These are phyloP conservation scores for Nibea albiflora DNA, from an alignment of 2,113 vertebrate species.

Conservation along the genomic window DNA sequence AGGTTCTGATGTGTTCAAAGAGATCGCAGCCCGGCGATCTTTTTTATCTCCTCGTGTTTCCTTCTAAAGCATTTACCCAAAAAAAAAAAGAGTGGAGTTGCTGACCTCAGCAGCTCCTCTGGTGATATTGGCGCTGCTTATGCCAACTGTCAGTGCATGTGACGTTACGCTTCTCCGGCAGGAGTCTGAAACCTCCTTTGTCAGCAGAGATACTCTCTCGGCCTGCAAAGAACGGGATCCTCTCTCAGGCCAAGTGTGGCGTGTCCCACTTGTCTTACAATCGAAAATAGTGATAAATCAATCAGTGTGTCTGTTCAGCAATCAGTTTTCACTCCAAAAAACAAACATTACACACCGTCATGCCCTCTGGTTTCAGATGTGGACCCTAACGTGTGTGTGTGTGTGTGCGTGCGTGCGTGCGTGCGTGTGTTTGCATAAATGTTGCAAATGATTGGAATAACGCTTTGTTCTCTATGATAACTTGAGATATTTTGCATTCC, in stretches of 20 bases:
- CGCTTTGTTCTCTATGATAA: conserved; percentile 30
- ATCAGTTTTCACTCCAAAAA: conserved; percentile 51
- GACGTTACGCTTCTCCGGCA: conserved; percentile 48
- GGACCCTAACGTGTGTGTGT: background rate
- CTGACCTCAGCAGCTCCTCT: conserved; percentile 47
- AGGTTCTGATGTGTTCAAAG: conserved; percentile 27
- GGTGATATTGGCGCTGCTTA: conserved; percentile 45
- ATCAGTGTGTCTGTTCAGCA: conserved; percentile 57
- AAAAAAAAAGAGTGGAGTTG: conserved; percentile 21
- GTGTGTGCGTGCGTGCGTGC: background rate
- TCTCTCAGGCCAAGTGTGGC: conserved; percentile 53
- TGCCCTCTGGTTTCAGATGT: conserved; percentile 10
- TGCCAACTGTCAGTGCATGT: conserved; percentile 36
- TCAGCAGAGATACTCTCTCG: conserved; percentile 43
- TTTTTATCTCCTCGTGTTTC: conserved; percentile 34
- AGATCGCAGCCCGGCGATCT: conserved; percentile 20
- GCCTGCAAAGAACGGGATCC: conserved; percentile 30
- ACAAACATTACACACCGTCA: background rate
- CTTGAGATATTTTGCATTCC: conserved; percentile 44
- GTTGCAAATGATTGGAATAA: conserved; percentile 1
- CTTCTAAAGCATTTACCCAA: conserved; percentile 42
- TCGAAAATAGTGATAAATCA: conserved; percentile 62
- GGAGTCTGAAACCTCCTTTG: conserved; percentile 43
- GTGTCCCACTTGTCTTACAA: conserved; percentile 64
- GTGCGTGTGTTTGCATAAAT: conserved; percentile 1